phyloP scores from a whole-genome alignment of 23 tunicate genomes.

The Ascidia mentula region DNA sequence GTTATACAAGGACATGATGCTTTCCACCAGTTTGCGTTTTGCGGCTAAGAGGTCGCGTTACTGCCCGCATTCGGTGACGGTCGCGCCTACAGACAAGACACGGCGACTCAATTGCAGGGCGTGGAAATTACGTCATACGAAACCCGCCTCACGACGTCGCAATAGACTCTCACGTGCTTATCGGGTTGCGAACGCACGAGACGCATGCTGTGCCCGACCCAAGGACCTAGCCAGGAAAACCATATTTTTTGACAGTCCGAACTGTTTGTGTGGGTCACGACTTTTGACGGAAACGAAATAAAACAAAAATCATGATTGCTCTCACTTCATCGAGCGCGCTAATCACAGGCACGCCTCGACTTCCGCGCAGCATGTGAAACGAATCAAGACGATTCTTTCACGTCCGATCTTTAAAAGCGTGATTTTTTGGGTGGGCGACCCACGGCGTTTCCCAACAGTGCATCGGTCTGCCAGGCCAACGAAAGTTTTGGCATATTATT shows the following conservation, averaged over 20 bases:
- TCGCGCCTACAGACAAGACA: neutral
- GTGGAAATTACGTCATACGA: neutral
- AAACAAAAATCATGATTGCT: neutral
- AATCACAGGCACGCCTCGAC: slow-evolving; percentile 3
- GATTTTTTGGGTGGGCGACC: neutral
- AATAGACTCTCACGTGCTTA: neutral
- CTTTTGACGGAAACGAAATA: neutral
- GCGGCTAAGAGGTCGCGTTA: neutral
- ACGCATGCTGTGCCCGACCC: neutral
- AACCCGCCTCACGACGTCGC: neutral
- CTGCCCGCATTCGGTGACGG: neutral
- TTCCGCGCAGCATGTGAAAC: neutral
- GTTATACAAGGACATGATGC: neutral
- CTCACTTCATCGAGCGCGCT: neutral
- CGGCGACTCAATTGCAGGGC: neutral
- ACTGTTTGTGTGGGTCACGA: slow-evolving; percentile 6
- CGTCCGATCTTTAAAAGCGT: neutral
- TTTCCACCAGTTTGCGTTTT: too few relatives aligned
- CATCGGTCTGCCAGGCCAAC: neutral
- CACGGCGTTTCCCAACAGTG: neutral
- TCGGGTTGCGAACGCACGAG: neutral
- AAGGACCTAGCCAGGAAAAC: neutral
- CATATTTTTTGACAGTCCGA: neutral
- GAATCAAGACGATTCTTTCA: neutral
- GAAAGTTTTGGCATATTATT: neutral